Percentiles rank a stretch among this genome's conserved stretches.
These are phyloP conservation scores for Promerops cafer DNA, from an alignment of 2,113 vertebrate species.

Conservation along the genomic window DNA sequence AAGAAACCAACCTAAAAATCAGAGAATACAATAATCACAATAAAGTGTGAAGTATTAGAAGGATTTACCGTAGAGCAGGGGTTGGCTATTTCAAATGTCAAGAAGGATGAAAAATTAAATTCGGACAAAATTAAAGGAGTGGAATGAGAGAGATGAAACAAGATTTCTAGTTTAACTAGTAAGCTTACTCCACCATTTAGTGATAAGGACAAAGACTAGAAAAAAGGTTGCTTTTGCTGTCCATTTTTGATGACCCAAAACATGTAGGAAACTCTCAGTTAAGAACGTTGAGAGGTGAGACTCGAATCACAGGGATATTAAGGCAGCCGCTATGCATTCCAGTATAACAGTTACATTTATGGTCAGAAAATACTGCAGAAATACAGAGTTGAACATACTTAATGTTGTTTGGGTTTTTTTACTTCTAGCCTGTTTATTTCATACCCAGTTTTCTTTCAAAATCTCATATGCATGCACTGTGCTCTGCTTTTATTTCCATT, in stretches of 20 bases:
- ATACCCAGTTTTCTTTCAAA: neutral
- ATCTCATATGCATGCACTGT: neutral
- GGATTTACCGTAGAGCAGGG: neutral
- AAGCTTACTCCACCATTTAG: neutral
- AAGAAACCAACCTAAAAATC: no score
- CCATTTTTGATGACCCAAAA: neutral
- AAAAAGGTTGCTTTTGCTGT: neutral
- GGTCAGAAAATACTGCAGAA: neutral
- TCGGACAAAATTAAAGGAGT: neutral
- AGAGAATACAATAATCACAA: neutral
- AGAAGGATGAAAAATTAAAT: neutral
- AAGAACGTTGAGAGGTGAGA: neutral
- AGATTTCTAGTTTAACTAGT: neutral
- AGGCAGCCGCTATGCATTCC: neutral
- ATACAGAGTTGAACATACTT: neutral
- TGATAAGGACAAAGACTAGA: neutral
- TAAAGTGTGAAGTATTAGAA: neutral
- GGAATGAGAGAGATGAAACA: neutral
- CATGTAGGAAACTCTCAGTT: neutral
- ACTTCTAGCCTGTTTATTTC: neutral
- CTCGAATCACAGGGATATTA: neutral
- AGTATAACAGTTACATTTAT: neutral
- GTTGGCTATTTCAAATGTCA: neutral
- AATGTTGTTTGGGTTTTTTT: no score
- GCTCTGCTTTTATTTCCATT: conserved; percentile 23